phyloP scores from a whole-genome alignment of 2,113 vertebrate genomes.

The Microcebus ravelobensis region DNA sequence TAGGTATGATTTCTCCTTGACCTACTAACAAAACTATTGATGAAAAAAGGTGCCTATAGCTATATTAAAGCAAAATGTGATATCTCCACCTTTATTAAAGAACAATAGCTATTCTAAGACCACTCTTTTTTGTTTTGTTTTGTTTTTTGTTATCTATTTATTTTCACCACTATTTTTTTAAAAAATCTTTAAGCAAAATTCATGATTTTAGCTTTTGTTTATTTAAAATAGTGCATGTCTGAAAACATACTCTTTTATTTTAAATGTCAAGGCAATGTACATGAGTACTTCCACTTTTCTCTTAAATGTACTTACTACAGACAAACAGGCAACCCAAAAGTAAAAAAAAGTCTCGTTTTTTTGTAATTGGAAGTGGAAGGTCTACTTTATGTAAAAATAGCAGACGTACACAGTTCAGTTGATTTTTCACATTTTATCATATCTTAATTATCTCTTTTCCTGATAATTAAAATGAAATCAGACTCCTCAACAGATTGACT shows the following conservation, averaged over 20 bases:
- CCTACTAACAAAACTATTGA: conserved; percentile 28
- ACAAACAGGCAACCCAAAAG: neutral
- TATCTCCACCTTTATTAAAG: neutral
- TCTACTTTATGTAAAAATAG: conserved; percentile 9
- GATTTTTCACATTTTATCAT: conserved; percentile 6
- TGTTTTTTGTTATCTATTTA: no score
- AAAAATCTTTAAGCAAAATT: neutral
- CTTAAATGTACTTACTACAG: neutral
- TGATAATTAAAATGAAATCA: conserved; percentile 35
- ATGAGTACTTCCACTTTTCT: neutral
- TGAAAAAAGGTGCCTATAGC: neutral
- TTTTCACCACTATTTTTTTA: neutral
- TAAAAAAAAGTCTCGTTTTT: neutral
- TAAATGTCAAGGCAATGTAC: neutral
- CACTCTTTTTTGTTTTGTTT: neutral
- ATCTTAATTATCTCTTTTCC: neutral
- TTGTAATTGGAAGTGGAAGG: neutral
- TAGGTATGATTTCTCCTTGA: conserved; percentile 61
- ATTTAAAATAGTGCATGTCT: neutral
- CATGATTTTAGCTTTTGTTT: neutral
- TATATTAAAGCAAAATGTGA: neutral
- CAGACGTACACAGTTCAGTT: neutral
- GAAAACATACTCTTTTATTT: neutral
- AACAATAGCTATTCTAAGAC: neutral
- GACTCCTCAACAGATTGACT: neutral